Evolutionary conservation across 2,888 invertebrate species (phyloP), one percentile per base, ranked within the genome.

Genomic region (Drosophila parthenogenetica): DNA sequence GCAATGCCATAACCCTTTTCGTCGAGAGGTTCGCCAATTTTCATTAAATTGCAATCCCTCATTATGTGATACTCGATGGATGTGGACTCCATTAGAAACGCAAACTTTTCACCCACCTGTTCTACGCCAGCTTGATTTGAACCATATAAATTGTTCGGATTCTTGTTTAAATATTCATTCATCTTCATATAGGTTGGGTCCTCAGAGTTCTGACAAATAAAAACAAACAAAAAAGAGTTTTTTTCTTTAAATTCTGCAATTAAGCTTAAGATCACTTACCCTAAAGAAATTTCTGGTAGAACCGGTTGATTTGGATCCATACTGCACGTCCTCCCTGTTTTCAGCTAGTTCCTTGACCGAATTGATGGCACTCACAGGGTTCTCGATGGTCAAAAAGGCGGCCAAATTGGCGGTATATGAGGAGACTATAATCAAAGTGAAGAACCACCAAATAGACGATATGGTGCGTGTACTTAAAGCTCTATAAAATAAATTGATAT

Each of bases 351-450:
- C 98, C 62, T 96, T 95, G 0, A 97, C 97, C 89, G 94, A 95
- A 84, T 96, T 94, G 42, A 96, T 95, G 0, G 95, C 94, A 77
- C 94, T 94, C 17, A 94, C 94, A 3, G 95, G 93, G 0, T 94
- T 94, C 91, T 97, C 97, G 0, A 97, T 95, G 0, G 98, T 98
- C 2, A 98, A 93, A 89, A 97, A 98, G n/a, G 98, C 98, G 54
- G 98, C 97, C 70, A 98, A 93, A 92, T 98, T 98, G 17, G 98
- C 98, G 0, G 97, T 97, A 90, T 98, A 98, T 0, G 97, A 97
- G 0, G 95, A 94, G 0, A 96, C 92, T 81, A 92, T 91, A 79
- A 97, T 97, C 40, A 97, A 92, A 0, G 96, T 96, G 89, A 97
- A 98, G 90, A 97, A 97, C 96, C 97, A 97, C 97, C 96, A 96